Evolutionary conservation across 2,797 vertebrate genomes (phyloP).

Genomic region (Clarias pachynema): DNA sequence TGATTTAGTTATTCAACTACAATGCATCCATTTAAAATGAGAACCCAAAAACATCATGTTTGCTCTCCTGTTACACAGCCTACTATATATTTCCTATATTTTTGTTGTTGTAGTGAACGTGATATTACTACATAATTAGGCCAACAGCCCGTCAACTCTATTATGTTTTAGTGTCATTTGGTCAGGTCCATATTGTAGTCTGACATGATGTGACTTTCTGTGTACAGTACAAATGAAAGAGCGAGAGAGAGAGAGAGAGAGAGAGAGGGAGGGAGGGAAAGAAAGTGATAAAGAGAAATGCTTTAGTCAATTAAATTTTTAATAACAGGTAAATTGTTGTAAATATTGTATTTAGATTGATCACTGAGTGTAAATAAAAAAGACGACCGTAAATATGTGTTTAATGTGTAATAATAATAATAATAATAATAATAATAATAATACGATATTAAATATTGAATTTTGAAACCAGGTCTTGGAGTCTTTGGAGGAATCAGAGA

Average conservation of each 20-base stretch:
- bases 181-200: background rate
- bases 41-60: background rate
- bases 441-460: background rate
- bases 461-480: background rate
- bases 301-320: no score
- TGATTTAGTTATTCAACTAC: background rate
- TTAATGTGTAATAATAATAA: background rate
- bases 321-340: background rate
- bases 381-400: no score
- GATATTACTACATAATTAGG: background rate
- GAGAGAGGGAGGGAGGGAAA: conserved; percentile 4
- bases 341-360: background rate
- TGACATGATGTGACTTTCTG: background rate
- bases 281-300: background rate
- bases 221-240: background rate
- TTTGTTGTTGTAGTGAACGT: no score
- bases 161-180: background rate
- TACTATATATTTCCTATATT: background rate
- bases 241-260: background rate
- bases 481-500: background rate
- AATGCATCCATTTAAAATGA: background rate
- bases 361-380: background rate
- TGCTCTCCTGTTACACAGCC: background rate
- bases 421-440: background rate
- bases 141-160: background rate